Evolutionary conservation across 1,140 invertebrate genomes (phyloP).

Genomic region (Rhopalosiphum padi): DNA sequence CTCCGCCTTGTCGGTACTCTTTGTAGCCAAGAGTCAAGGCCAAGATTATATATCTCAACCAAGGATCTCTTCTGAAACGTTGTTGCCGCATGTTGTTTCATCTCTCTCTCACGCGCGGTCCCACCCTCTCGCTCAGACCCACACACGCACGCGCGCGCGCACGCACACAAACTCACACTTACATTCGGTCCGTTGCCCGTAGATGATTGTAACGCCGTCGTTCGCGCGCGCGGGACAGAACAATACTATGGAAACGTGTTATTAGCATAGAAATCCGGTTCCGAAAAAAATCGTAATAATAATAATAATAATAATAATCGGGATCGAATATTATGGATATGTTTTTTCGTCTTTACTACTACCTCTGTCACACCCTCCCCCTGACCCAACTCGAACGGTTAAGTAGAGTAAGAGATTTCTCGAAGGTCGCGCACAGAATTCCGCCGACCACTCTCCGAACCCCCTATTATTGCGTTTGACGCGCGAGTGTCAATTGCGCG

Average conservation of each 20-base stretch:
- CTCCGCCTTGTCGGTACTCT: slow-evolving; percentile 58
- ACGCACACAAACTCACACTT: background rate
- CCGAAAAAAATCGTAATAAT: slow-evolving; percentile 28
- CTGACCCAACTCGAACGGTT: background rate
- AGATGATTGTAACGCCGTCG: slow-evolving; percentile 49
- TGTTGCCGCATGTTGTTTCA: slow-evolving; percentile 44
- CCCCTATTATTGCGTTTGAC: background rate
- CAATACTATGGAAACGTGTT: slow-evolving; percentile 52
- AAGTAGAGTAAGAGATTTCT: background rate
- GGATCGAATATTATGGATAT: background rate
- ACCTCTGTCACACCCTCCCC: background rate
- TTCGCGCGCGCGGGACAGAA: slow-evolving; percentile 10
- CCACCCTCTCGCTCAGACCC: background rate
- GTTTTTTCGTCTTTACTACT: background rate
- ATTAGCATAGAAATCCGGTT: slow-evolving; percentile 49
- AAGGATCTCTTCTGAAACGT: slow-evolving; percentile 55
- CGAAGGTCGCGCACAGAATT: background rate
- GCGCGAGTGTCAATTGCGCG: background rate
- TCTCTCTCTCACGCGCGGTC: background rate
- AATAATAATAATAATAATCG: slow-evolving; percentile 10
- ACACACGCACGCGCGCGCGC: background rate
- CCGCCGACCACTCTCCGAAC: background rate
- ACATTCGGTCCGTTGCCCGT: slow-evolving; percentile 41
- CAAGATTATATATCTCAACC: slow-evolving; percentile 58
- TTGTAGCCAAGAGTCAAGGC: slow-evolving; percentile 57